Conservation (phyloP, 64 coral and sea anemone genomes). For the Porites lutea region DNA sequence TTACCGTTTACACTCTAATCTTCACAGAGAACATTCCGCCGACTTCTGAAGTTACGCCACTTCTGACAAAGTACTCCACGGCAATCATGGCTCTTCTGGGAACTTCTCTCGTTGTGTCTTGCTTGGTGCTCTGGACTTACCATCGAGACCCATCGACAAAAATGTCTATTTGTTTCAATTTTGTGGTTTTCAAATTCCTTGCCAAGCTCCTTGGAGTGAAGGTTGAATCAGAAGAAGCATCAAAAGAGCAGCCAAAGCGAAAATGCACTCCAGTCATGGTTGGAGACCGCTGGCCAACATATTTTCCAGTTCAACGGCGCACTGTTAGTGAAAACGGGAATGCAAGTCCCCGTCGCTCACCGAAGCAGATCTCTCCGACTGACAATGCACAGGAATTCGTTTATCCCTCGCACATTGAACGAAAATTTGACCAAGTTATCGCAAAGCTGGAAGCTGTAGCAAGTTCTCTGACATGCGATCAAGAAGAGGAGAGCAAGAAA, state of each 20-base stretch:
- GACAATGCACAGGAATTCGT: not conserved
- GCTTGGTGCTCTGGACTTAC: constrained; percentile 41
- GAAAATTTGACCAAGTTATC: constrained; percentile 65
- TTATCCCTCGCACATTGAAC: constrained; percentile 21
- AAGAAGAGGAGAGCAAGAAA: constrained; percentile 15
- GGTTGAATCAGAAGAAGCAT: not conserved
- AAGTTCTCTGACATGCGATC: constrained; percentile 4
- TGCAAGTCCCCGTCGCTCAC: constrained; percentile 2
- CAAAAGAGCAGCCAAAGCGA: not conserved
- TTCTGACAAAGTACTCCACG: constrained; percentile 55
- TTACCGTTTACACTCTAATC: constrained; percentile 88
- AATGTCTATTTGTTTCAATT: constrained; percentile 51
- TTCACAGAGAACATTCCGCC: constrained; percentile 87
- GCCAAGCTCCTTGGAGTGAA: constrained; percentile 31
- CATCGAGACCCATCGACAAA: constrained; percentile 24
- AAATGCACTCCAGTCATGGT: constrained; percentile 11
- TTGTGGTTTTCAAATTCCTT: constrained; percentile 40
- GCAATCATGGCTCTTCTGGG: constrained; percentile 53
- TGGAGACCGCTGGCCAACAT: constrained; percentile 40
- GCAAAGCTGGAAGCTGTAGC: constrained; percentile 39
- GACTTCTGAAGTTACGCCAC: constrained; percentile 80
- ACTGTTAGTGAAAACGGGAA: constrained; percentile 16
- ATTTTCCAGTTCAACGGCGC: constrained; percentile 43
- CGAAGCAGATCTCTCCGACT: not conserved
- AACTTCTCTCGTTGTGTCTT: constrained; percentile 34